Evolutionary conservation across 2,888 invertebrate species (phyloP), one percentile per base, ranked within the genome.

Genomic region (Vandiemenella viatica): DNA sequence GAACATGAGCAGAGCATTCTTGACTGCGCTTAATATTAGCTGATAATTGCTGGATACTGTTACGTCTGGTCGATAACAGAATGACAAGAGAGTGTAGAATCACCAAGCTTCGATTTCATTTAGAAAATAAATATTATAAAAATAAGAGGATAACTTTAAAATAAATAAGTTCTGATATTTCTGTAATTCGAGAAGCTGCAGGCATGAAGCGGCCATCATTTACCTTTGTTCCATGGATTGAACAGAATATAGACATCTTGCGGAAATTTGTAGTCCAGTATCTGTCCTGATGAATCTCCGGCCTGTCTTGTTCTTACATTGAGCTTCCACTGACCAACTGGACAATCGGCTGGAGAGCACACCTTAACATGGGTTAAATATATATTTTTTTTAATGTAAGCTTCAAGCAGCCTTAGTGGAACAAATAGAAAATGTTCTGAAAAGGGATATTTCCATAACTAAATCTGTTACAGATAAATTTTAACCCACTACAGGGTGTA

Each of bases 211-310:
- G 13, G 15, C 4, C 10, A 17, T 8, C 10, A 57, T 64, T 63
- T 67, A 86, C 88, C 81, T 70, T 78, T 76, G 55, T 77, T 73
- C 87, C 87, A 88, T 1, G 89, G 86, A 64, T 88, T 89, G 67
- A 86, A 88, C 10, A 89, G 69, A 17, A 89, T 67, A 65, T 81
- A 86, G 49, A 87, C 62, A 46, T 80, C 79, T 49, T 77, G 76
- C 7, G 79, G 78, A 55, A 77, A 78, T 52, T 74, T 73, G 58
- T 71, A 79, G 1, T 59, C 59, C 5, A 8, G 13, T 65, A 59
- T 45, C 54, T 54, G 19, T 46, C 43, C 40, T 49, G 13, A 53
- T 42, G 21, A 38, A 1, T 50, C 50, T 0, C 43, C 45, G 41
- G 58, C 56, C 21, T 69, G 59, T 17, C 72, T 72, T 2, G 79